Conservation (phyloP, 2,888 invertebrate species). For the Hyposoter dolosus region DNA sequence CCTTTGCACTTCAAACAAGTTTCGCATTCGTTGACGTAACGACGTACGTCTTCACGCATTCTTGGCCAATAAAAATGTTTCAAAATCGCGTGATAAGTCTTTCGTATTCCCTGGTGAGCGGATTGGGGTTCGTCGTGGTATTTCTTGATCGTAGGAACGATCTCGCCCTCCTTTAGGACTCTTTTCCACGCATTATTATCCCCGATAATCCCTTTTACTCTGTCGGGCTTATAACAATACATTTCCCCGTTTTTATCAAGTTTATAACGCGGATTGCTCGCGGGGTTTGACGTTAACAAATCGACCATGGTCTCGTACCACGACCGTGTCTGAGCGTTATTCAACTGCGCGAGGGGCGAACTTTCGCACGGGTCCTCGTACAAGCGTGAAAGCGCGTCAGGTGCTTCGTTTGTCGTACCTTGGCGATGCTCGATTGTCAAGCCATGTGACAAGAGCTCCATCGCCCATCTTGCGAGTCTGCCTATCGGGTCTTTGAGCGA, state of each 20-base stretch:
- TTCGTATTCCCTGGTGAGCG: slow-evolving; percentile 12
- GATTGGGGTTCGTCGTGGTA: slow-evolving; percentile 2
- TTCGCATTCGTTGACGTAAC: slow-evolving; percentile 17
- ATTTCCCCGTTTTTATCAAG: background rate
- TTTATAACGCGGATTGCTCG: background rate
- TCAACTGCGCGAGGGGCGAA: background rate
- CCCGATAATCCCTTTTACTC: background rate
- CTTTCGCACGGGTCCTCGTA: background rate
- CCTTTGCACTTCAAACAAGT: slow-evolving; percentile 7
- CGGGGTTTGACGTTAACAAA: background rate
- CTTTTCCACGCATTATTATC: slow-evolving; percentile 30
- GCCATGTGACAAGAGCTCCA: slow-evolving; percentile 22
- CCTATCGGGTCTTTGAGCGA: slow-evolving; percentile 70
- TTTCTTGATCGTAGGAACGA: background rate
- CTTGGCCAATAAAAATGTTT: slow-evolving; percentile 38
- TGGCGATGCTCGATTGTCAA: slow-evolving; percentile 28
- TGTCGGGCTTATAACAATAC: slow-evolving; percentile 17
- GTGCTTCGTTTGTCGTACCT: slow-evolving; percentile 18
- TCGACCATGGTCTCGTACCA: slow-evolving; percentile 16
- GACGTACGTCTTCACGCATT: slow-evolving; percentile 11
- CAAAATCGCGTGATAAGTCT: slow-evolving; percentile 30
- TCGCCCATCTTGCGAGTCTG: slow-evolving; percentile 27
- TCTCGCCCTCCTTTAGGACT: slow-evolving; percentile 1
- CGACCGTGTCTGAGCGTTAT: background rate
- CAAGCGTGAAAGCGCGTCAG: slow-evolving; percentile 37